Percentiles rank a stretch among this genome's conserved stretches.
Conservation (phyloP, 2,888 invertebrate genomes). For the Drosophila cyrtoloma region DNA sequence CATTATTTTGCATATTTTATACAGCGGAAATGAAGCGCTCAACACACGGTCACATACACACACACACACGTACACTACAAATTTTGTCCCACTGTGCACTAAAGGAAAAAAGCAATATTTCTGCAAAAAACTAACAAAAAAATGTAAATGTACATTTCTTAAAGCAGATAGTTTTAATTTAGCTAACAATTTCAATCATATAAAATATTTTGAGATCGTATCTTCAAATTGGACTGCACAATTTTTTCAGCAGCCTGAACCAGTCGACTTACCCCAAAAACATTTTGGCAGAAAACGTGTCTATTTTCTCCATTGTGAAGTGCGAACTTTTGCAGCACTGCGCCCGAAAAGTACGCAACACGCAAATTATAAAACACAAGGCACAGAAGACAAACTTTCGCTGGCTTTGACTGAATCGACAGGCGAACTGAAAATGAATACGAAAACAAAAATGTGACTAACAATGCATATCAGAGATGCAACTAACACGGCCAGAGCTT, state of each 20-base stretch:
- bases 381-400: constrained; percentile 76
- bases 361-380: constrained; percentile 74
- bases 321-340: constrained; percentile 11
- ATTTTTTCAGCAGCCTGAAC: neutral
- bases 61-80: constrained; percentile 4
- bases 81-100: constrained; percentile 13
- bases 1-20: constrained; percentile 80
- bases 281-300: neutral
- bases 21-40: constrained; percentile 70
- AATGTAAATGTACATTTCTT: neutral
- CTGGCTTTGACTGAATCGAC: constrained; percentile 71
- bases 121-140: neutral
- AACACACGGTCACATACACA: constrained; percentile 30
- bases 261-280: neutral
- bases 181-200: neutral
- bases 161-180: too few relatives aligned
- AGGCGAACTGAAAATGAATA: constrained; percentile 74
- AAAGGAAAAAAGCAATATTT: neutral
- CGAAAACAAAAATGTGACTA: constrained; percentile 57
- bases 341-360: constrained; percentile 63
- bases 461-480: constrained; percentile 42
- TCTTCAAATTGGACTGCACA: neutral
- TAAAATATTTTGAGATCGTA: neutral
- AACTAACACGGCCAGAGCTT: constrained; percentile 27
- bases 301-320: neutral